Evolutionary conservation across 2,113 vertebrate species (phyloP).

Genomic region (Fukomys damarensis): DNA sequence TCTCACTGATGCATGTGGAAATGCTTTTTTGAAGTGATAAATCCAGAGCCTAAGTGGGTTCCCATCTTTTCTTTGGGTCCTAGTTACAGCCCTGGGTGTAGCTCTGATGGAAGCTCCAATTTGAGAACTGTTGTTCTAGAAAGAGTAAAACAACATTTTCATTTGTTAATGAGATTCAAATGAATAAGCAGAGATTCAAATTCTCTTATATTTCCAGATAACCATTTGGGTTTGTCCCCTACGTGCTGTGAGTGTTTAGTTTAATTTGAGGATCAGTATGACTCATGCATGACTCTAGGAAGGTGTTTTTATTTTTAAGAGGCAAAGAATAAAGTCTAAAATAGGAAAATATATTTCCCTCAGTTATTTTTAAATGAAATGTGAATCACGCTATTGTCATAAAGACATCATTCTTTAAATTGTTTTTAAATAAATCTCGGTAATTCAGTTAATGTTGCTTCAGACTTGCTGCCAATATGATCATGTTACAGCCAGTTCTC

Average conservation of each 20-base stretch:
- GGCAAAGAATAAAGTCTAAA: neutral
- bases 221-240: neutral
- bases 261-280: conserved; percentile 37
- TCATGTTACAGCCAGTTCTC: neutral
- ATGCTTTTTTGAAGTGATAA: neutral
- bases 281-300: neutral
- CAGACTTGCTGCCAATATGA: neutral
- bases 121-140: neutral
- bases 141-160: neutral
- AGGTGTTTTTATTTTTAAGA: conserved; percentile 43
- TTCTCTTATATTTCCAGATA: conserved; percentile 17
- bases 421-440: neutral
- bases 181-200: neutral
- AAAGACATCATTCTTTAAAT: neutral
- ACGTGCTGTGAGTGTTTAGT: neutral
- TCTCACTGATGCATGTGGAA: too few relatives aligned
- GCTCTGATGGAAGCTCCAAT: neutral
- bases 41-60: neutral
- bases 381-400: neutral
- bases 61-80: neutral
- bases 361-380: neutral
- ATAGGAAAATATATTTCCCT: neutral
- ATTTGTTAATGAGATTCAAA: neutral
- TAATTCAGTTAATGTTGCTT: neutral
- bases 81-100: neutral